Evolutionary conservation across 2,113 vertebrate species (phyloP).

Genomic region (Nesogale talazaci): DNA sequence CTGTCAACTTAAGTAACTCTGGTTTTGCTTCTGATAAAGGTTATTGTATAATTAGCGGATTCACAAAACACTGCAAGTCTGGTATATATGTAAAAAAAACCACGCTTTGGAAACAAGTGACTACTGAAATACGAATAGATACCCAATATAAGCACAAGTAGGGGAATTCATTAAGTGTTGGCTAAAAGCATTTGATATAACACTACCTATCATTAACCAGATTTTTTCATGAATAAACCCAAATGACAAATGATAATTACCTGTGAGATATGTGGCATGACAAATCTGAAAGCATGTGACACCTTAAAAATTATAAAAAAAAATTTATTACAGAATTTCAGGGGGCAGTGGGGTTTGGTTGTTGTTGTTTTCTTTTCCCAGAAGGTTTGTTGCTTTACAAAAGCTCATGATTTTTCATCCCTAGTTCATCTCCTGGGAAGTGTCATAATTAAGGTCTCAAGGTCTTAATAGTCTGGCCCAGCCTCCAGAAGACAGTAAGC

Average conservation of each 20-base stretch:
- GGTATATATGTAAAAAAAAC: constrained; percentile 74
- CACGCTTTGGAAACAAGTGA: constrained; percentile 68
- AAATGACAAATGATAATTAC: constrained; percentile 82
- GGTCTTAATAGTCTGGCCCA: constrained; percentile 35
- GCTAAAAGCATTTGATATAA: constrained; percentile 79
- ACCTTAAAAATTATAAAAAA: too few relatives aligned
- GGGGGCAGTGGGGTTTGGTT: neutral
- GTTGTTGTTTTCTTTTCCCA: neutral
- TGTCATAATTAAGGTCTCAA: constrained; percentile 50
- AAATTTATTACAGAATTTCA: constrained; percentile 64
- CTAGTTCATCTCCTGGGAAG: constrained; percentile 46
- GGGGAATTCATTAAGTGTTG: constrained; percentile 80
- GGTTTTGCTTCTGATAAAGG: constrained; percentile 68
- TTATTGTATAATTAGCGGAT: constrained; percentile 63
- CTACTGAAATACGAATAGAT: constrained; percentile 76
- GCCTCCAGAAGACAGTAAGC: constrained; percentile 49
- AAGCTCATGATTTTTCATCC: constrained; percentile 70
- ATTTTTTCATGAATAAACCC: constrained; percentile 78
- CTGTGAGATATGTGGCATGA: constrained; percentile 70
- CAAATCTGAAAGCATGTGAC: constrained; percentile 59
- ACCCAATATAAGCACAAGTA: constrained; percentile 73
- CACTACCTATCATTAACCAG: constrained; percentile 79
- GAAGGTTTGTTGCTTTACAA: constrained; percentile 56
- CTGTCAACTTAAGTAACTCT: constrained; percentile 53
- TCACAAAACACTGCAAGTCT: constrained; percentile 67